Evolutionary conservation across 2,888 invertebrate genomes (phyloP).

Genomic region (Brachyptera risi): DNA sequence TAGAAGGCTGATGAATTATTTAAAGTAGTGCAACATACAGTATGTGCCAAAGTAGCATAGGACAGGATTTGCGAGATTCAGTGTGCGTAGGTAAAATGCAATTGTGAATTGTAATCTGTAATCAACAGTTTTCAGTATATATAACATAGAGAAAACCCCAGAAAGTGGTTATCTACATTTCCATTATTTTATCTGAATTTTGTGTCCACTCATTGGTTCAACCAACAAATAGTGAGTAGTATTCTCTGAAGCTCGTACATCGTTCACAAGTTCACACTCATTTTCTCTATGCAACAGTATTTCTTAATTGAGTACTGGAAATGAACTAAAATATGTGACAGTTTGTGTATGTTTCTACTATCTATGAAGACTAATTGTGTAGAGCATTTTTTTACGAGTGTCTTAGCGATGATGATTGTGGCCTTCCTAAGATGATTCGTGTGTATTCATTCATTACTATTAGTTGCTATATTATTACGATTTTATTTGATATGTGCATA

Average conservation of each 20-base stretch:
- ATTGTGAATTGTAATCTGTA: not conserved
- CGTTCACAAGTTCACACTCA: too few relatives aligned
- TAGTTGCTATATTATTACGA: not conserved
- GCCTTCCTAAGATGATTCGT: conserved; percentile 13
- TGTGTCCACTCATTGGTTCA: too few relatives aligned
- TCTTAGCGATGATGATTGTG: conserved; percentile 15
- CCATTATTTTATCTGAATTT: too few relatives aligned
- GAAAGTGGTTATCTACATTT: too few relatives aligned
- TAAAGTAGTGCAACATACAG: not conserved
- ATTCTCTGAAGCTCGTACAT: too few relatives aligned
- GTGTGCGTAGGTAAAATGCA: not conserved
- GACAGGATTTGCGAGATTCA: not conserved
- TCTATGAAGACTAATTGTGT: too few relatives aligned
- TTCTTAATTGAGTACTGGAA: too few relatives aligned
- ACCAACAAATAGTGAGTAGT: too few relatives aligned
- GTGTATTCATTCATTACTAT: not conserved
- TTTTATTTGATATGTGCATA: not conserved
- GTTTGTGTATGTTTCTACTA: too few relatives aligned
- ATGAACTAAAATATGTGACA: too few relatives aligned
- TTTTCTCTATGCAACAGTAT: too few relatives aligned
- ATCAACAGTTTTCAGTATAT: not conserved
- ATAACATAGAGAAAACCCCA: not conserved
- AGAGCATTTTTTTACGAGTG: conserved; percentile 3
- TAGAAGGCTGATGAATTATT: conserved; percentile 1
- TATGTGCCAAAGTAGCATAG: conserved; percentile 8